Conservation (phyloP, 2,113 vertebrate genomes). For the Leptosomus discolor region DNA sequence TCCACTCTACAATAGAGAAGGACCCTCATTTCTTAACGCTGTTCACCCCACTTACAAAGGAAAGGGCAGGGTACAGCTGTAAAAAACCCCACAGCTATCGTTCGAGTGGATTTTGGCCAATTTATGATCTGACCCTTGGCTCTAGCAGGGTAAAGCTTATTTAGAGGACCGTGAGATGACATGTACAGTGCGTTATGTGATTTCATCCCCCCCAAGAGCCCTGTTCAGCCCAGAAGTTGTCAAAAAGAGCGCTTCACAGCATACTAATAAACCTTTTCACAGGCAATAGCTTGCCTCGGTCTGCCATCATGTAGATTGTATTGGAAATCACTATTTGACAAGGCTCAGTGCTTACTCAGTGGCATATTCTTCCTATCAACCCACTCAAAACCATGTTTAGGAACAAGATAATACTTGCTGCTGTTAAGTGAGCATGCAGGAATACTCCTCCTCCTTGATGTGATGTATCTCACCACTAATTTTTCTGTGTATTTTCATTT, state of each 20-base stretch:
- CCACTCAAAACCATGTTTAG: not conserved
- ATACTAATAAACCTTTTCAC: not conserved
- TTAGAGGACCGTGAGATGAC: not conserved
- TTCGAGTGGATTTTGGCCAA: not conserved
- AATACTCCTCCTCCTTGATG: not conserved
- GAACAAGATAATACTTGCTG: not conserved
- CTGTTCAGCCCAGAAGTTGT: not conserved
- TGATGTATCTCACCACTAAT: not conserved
- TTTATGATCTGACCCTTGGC: not conserved
- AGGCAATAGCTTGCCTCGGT: not conserved
- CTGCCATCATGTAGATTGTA: not conserved
- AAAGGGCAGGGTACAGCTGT: not conserved
- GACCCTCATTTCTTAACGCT: accelerated
- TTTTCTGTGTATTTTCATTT: not conserved
- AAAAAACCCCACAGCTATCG: not conserved
- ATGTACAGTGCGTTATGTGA: accelerated
- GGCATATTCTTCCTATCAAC: not conserved
- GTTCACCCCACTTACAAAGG: not conserved
- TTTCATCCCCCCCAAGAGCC: not conserved
- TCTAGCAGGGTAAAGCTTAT: not conserved
- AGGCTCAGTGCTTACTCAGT: not conserved
- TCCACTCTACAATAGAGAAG: accelerated
- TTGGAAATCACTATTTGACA: constrained; percentile 11
- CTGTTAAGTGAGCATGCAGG: not conserved
- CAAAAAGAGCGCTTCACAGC: not conserved